Base-by-base conservation (phyloP, 1,140 invertebrate species). In the Leptonema lineaticorne region DNA sequence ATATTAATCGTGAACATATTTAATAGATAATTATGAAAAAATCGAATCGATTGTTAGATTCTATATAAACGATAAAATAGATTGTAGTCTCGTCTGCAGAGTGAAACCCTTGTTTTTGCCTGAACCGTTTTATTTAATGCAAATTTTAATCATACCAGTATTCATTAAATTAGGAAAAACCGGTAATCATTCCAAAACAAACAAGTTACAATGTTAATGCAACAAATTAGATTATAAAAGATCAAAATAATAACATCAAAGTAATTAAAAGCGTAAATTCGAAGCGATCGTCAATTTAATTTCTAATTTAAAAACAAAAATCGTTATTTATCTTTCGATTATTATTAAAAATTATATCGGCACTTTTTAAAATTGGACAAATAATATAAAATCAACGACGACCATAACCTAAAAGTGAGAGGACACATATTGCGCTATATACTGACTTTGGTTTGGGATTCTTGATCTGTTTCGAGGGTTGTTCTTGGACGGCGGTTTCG, bases 401-500 rank as follows among this genome's bases (percentile, higher is more conserved):
- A 75, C 76, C 57, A 59, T 59, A 59, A 59, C 57, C 57, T 59
- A 7, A 20, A 30, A 59, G 4, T 7, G 8, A 9, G 8, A 6
- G 9, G 7, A 22, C 46, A 9, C 46, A 48, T 8, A 45, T n/a
- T 16, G 11, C 37, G 16, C 37, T 30, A 29, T 79, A 72, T 46
- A 74, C 76, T 45, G 60, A 68, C 68, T 81, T 83, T 60, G 73
- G 74, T 72, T 83, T 81, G 24, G 67, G 67, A 11, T n/a, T n/a
- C 14, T 62, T 45, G 24, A 37, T 22, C n/a, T 14, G 18, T 74
- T 81, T 82, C 5, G 76, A 74, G 63, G 81, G 78, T 74, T 83
- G 83, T 65, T 79, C 75, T 50, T 70, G 79, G 18, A 79, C 75
- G 57, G 78, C 78, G 29, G 80, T 80, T 63, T 84, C 83, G 2